phyloP scores from a whole-genome alignment of 2,113 vertebrate species.

The Sarotherodon lohbergeri region DNA sequence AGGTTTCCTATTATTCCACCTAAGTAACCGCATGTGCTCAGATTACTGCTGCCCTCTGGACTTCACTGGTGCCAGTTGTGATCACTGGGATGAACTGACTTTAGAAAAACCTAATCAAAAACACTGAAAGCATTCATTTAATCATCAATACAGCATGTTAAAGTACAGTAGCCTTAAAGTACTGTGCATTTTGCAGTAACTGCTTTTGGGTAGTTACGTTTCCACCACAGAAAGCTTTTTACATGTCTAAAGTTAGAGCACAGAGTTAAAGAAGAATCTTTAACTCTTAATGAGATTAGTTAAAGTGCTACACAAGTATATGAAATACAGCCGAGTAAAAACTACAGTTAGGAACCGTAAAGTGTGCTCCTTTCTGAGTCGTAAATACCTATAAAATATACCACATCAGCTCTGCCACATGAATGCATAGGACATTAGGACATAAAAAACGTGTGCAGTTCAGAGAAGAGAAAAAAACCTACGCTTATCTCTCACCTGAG shows the following conservation, averaged over 20 bases:
- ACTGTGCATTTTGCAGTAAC: not conserved
- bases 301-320: not conserved
- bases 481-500: constrained; percentile 81
- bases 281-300: not conserved
- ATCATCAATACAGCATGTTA: not conserved
- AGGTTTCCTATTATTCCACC: not conserved
- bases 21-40: constrained; percentile 19
- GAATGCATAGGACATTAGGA: not conserved
- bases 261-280: not conserved
- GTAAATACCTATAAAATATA: not conserved
- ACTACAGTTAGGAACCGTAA: not conserved
- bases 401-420: not conserved
- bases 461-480: not conserved
- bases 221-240: not conserved
- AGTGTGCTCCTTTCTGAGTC: not conserved
- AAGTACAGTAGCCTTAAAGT: not conserved
- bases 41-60: constrained; percentile 4
- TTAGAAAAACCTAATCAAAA: not conserved
- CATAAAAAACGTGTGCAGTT: not conserved
- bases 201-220: not conserved
- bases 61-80: not conserved
- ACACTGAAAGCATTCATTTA: not conserved
- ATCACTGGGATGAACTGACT: not conserved
- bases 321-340: not conserved
- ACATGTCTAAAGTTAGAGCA: not conserved